Evolutionary conservation across 1,140 invertebrate species (phyloP), one percentile per base, ranked within the genome.

Genomic region (Habropoda laboriosa): DNA sequence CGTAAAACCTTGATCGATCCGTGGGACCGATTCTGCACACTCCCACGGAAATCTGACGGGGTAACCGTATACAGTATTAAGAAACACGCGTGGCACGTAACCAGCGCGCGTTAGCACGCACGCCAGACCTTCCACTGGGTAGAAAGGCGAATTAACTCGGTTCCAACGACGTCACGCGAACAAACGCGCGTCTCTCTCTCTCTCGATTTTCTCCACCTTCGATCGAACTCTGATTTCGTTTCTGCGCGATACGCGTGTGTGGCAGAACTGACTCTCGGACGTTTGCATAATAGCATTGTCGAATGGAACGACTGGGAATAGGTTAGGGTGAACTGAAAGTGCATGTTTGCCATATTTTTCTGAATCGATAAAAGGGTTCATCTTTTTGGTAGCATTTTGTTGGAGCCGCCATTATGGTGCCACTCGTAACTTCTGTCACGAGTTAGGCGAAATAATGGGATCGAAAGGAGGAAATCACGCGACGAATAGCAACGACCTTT

Each of bases 1-100:
- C 72, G 85, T 80, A 88, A 89, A 90, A 86, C 89, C 89, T 89
- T 89, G 88, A 88, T 89, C 86, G 86, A 78, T 86, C 86, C 89
- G 89, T 90, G 89, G 86, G 89, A 90, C 87, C 85, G 89, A 89
- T 89, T 85, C 81, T 77, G 79, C 42, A 66, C 81, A 89, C 88
- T 89, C 89, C 89, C 89, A 90, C 89, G 88, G 89, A 87, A 88
- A 88, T 81, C 68, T 83, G 60, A 67, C 71, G 71, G n/a, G n/a
- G 80, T 75, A 81, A 82, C 83, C 81, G 85, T 76, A 83, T 85
- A 85, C 83, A 86, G 88, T 76, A 82, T 88, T 87, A 85, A 85
- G 85, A 87, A 85, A 86, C 82, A 74, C 70, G 63, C 82, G 74
- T 71, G 79, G 45, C 81, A 75, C 71, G 75, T 81, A 82, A 80